Base-by-base conservation (phyloP, 2,888 invertebrate species). In the Drosophila rellima region DNA sequence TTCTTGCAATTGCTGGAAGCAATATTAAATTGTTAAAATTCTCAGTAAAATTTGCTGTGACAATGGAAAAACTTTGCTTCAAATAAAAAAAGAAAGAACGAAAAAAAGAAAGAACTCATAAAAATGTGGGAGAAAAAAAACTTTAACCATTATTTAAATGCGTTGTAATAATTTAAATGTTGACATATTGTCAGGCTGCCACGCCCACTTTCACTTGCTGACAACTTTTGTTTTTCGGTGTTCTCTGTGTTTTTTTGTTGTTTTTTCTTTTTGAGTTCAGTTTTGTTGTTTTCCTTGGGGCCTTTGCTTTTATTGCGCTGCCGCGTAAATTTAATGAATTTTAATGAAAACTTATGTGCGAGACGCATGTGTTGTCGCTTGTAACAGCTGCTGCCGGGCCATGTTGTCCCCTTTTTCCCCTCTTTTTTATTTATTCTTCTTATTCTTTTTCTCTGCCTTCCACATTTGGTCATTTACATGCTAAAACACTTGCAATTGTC, bases 241-340 rank as follows among this genome's bases (percentile, higher is more conserved):
- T 44, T n/a, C 26, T 26, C 7, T 5, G 10, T 26, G 47, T 42
- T 26, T 13, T 7, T 37, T 17, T 39, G 31, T 61, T 61, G 26
- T 45, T 55, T 33, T 52, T 50, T 51, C n/a, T n/a, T n/a, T n/a
- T n/a, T n/a, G n/a, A n/a, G n/a, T 8, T 44, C 20, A 11, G 42
- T 37, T 35, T 61, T 61, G 26, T 45, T 55, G 37, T 52, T 50
- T 51, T 64, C 10, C 42, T 44, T 56, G 47, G 3, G 8, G 26
- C 18, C 50, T 60, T 59, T 60, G 45, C 44, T 75, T 75, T 79
- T 75, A 82, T 75, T 85, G 78, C 67, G 56, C 60, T 57, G 80
- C 62, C 61, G 69, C 63, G 78, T 50, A 63, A 84, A 72, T 84
- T 87, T 84, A 84, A 87, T 84, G 84, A 84, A 87, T 84, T 87